Conservation (phyloP, 1,140 invertebrate genomes). For the Scaptomyza pallida region DNA sequence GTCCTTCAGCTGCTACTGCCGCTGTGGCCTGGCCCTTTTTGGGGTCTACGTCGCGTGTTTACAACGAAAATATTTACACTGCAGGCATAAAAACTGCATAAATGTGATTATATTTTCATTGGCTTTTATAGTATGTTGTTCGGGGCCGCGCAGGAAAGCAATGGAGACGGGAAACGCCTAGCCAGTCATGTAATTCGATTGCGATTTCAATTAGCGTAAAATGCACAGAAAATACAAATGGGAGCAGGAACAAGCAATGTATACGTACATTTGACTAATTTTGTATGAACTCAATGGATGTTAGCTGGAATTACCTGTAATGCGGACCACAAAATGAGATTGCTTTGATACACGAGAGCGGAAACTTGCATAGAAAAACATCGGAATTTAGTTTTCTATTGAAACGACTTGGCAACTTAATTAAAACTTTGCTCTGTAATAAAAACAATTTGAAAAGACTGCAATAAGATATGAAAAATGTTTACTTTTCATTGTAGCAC, state of each 20-base stretch:
- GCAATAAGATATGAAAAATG: background rate
- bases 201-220: constrained; percentile 81
- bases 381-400: background rate
- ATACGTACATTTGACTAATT: constrained; percentile 14
- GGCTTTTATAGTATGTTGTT: constrained; percentile 71
- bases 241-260: constrained; percentile 22
- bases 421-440: background rate
- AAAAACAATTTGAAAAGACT: background rate
- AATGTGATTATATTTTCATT: constrained; percentile 83
- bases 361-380: background rate
- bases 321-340: constrained; percentile 2
- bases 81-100: constrained; percentile 82
- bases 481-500: background rate
- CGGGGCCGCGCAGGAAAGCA: background rate
- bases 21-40: constrained; percentile 5
- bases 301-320: constrained; percentile 14
- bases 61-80: constrained; percentile 78
- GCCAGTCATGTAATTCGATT: constrained; percentile 73
- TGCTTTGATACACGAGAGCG: background rate
- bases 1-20: constrained; percentile 26
- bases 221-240: constrained; percentile 48
- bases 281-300: background rate
- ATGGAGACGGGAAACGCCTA: background rate
- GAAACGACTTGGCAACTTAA: background rate
- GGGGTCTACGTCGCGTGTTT: constrained; percentile 33